Conservation (phyloP, 2,113 vertebrate species). For the Ibidorhyncha struthersii region DNA sequence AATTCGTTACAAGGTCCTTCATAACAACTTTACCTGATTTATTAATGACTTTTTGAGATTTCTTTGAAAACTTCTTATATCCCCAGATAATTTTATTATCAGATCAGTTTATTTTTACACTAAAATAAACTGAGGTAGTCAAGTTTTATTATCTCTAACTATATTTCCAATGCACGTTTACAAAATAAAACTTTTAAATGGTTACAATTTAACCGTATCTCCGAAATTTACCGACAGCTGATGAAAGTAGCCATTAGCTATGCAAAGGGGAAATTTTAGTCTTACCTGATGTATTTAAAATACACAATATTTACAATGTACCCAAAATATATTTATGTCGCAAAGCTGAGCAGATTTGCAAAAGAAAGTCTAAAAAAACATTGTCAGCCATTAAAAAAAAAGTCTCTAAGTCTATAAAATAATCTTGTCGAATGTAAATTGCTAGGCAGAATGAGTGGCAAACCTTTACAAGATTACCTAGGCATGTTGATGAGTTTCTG, state of each 20-base stretch:
- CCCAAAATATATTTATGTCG: not conserved
- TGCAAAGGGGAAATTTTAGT: not conserved
- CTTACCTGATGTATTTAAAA: not conserved
- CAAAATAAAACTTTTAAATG: not conserved
- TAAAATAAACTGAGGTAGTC: not conserved
- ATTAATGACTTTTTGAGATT: not conserved
- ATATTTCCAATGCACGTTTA: not conserved
- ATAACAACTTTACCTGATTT: not conserved
- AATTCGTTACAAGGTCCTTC: not conserved
- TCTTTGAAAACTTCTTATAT: not conserved
- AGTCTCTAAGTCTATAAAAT: not conserved
- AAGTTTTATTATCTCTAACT: not conserved
- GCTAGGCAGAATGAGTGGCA: not conserved
- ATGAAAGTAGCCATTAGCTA: not conserved
- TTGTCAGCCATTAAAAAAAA: not conserved
- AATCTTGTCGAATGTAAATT: not conserved
- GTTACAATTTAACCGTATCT: not conserved
- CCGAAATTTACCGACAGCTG: not conserved
- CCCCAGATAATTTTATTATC: not conserved
- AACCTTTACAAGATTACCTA: not conserved
- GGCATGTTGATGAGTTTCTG: not conserved
- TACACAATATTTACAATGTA: not conserved
- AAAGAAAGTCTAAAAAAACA: not conserved
- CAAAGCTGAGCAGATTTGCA: not conserved
- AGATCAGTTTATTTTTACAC: not conserved